Conservation (phyloP, 2,797 vertebrate species). For the Lepus townsendii region DNA sequence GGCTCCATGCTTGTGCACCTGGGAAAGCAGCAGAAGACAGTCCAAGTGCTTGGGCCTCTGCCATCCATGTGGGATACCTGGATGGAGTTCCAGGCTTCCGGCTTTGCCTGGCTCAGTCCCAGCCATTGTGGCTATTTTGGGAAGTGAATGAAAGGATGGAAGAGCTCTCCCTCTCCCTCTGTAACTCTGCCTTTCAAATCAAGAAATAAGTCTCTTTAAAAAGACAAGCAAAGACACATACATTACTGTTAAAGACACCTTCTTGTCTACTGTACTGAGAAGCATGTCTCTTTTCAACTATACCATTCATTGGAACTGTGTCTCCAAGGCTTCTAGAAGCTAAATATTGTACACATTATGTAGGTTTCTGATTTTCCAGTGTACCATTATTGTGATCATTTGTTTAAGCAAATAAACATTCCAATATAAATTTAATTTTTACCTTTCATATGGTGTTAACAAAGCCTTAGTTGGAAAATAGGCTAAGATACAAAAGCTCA, state of each 20-base stretch:
- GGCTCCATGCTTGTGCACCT: too few species aligned
- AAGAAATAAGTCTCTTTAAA: too few species aligned
- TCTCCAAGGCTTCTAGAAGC: slow-evolving; percentile 18
- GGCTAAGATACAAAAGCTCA: not conserved
- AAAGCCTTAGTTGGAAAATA: slow-evolving; percentile 35
- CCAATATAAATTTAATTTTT: slow-evolving; percentile 38
- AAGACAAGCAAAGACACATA: too few species aligned
- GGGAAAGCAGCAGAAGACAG: too few species aligned
- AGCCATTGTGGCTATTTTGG: too few species aligned
- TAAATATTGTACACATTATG: not conserved
- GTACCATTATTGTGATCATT: slow-evolving; percentile 2
- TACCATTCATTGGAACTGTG: not conserved
- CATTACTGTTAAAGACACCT: not conserved
- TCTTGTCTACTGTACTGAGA: not conserved
- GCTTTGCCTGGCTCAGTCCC: too few species aligned
- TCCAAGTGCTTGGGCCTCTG: too few species aligned
- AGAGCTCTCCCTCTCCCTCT: too few species aligned
- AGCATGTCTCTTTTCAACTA: not conserved
- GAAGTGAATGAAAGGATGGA: too few species aligned
- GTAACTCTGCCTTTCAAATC: too few species aligned
- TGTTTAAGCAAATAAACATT: slow-evolving; percentile 48
- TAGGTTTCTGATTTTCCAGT: not conserved
- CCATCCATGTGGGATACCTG: too few species aligned
- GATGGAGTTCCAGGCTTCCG: too few species aligned
- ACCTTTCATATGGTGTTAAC: slow-evolving; percentile 55